Evolutionary conservation across 2,797 vertebrate species (phyloP).

Genomic region (Rhadinocentrus ornatus): DNA sequence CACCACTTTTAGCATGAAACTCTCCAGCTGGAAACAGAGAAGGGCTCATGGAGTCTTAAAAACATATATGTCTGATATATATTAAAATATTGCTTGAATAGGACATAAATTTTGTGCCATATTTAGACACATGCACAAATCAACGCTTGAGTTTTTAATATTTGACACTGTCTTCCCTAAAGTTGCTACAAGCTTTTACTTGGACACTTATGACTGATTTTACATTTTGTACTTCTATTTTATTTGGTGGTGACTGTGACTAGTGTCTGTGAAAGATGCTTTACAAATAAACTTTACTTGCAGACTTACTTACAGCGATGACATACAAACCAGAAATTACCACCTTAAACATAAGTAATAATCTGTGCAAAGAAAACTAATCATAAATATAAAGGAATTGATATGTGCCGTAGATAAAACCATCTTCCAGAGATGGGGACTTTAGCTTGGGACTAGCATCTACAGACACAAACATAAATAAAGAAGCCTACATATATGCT

Average conservation of each 20-base stretch:
- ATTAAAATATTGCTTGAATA: neutral
- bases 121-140: neutral
- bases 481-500: too few relatives aligned
- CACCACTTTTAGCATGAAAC: neutral
- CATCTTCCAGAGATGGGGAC: slow-evolving; percentile 1
- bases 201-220: too few relatives aligned
- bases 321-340: neutral
- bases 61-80: neutral
- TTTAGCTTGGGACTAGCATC: too few relatives aligned
- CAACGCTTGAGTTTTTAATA: neutral
- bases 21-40: neutral
- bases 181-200: too few relatives aligned
- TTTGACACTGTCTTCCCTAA: neutral
- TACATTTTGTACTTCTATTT: too few relatives aligned
- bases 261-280: too few relatives aligned
- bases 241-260: too few relatives aligned
- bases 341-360: neutral
- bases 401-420: neutral
- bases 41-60: neutral
- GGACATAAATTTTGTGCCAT: neutral
- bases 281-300: too few relatives aligned
- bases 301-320: too few relatives aligned
- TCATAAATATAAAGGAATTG: neutral
- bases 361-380: slow-evolving; percentile 5
- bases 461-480: too few relatives aligned